Conservation (phyloP, 2,797 vertebrate genomes). For the Phoeniculus purpureus region DNA sequence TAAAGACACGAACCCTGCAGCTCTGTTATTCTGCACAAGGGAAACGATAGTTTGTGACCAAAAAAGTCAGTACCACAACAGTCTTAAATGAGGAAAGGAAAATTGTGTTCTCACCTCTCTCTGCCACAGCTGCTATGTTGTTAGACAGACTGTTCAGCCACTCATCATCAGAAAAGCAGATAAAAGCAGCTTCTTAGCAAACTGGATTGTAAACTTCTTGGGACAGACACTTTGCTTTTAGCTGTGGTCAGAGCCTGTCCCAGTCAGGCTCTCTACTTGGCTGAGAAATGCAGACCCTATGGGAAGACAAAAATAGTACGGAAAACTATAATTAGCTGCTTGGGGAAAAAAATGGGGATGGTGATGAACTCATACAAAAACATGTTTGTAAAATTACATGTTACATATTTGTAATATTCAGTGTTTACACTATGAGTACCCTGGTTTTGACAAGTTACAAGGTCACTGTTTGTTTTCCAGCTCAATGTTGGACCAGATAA, state of each 20-base stretch:
- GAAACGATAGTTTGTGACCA: rapidly evolving
- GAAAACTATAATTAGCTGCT: background rate
- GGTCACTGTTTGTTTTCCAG: slow-evolving; percentile 60
- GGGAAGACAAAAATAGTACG: background rate
- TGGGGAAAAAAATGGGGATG: background rate
- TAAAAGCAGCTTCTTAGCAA: background rate
- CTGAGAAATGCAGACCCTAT: background rate
- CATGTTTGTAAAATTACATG: background rate
- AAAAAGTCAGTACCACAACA: background rate
- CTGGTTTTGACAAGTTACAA: background rate
- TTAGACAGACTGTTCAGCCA: background rate
- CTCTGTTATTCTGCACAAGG: background rate
- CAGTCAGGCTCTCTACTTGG: background rate
- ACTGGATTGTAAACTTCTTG: background rate
- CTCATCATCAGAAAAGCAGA: background rate
- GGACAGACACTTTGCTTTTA: background rate
- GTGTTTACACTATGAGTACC: background rate
- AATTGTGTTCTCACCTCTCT: background rate
- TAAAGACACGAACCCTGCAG: background rate
- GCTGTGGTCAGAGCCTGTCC: background rate
- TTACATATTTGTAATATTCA: background rate
- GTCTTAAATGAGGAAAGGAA: background rate
- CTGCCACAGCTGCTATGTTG: background rate
- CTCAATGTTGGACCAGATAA: slow-evolving; percentile 86
- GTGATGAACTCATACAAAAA: background rate